Evolutionary conservation across 1,140 invertebrate species (phyloP), one percentile per base, ranked within the genome.

Genomic region (Rhizoglyphus robini): DNA sequence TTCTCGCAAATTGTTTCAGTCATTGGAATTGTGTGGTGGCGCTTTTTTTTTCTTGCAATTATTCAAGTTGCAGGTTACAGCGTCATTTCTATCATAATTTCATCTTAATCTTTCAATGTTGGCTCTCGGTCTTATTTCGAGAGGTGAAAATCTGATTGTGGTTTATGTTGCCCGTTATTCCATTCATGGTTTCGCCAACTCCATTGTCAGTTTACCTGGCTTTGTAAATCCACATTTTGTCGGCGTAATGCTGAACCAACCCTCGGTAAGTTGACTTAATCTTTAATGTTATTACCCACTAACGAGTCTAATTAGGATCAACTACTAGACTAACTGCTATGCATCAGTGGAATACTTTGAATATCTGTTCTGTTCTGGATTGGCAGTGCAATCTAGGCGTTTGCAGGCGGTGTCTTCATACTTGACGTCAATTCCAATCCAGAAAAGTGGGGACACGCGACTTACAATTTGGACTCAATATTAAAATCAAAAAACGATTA

Each of bases 331-430:
- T 64, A 73, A 68, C n/a, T 65, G 63, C 67, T 85, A 82, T 86
- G 77, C 85, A 83, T 0, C 83, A 71, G 72, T 91, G 88, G 88
- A 81, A 82, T 66, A 81, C n/a, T n/a, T n/a, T n/a, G n/a, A n/a
- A n/a, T n/a, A n/a, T n/a, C n/a, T n/a, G n/a, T 80, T 47, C 83
- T 89, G 0, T 90, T 90, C 72, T 83, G 83, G 70, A 79, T 88
- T 20, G 80, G 85, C 0, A 81, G 84, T n/a, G 79, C 74, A 3
- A 76, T 90, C 13, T 86, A 87, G 64, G 77, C 84, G 34, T 68
- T 83, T 25, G 83, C 84, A 18, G 85, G 85, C 68, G 71, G 86
- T 0, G 75, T 84, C 34, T 91, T 86, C 70, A 68, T 86, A n/a
- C 18, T 63, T 5, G 46, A 47, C n/a, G 63, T 31, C 1, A 58